Conservation (phyloP, 2,797 vertebrate species). For the Nyctibius grandis region DNA sequence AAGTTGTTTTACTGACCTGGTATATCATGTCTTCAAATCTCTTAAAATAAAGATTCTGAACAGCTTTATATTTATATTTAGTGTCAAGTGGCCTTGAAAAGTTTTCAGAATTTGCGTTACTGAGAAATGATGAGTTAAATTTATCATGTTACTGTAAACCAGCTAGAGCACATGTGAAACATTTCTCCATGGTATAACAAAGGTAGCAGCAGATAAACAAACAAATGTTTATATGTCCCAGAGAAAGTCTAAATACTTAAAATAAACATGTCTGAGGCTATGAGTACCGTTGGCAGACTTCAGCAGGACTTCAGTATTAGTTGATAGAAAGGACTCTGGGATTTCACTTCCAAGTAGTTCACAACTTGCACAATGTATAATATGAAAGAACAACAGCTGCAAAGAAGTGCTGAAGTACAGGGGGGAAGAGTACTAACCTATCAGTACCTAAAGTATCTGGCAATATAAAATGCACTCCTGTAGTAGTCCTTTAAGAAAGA, state of each 20-base stretch:
- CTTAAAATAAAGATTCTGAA: background rate
- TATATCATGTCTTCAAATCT: background rate
- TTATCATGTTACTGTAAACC: background rate
- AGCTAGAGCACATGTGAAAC: background rate
- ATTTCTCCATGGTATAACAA: background rate
- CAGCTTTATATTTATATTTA: background rate
- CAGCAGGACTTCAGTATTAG: background rate
- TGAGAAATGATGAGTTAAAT: background rate
- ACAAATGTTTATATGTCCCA: background rate
- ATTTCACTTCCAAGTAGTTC: background rate
- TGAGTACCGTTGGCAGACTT: background rate
- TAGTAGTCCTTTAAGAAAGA: background rate
- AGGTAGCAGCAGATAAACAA: background rate
- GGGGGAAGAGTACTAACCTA: background rate
- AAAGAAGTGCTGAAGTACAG: background rate
- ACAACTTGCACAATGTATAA: background rate
- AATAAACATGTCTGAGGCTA: background rate
- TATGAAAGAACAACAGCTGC: background rate
- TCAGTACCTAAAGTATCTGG: background rate
- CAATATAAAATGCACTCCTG: background rate
- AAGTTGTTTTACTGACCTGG: background rate
- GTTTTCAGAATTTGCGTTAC: background rate
- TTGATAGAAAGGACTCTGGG: background rate
- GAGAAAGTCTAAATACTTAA: constrained; percentile 18
- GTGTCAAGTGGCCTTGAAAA: background rate